A percentile compares a stretch with the other conserved stretches of the same genome.
phyloP scores from a whole-genome alignment of 2,113 vertebrate genomes.

The Misgurnus anguillicaudatus region DNA sequence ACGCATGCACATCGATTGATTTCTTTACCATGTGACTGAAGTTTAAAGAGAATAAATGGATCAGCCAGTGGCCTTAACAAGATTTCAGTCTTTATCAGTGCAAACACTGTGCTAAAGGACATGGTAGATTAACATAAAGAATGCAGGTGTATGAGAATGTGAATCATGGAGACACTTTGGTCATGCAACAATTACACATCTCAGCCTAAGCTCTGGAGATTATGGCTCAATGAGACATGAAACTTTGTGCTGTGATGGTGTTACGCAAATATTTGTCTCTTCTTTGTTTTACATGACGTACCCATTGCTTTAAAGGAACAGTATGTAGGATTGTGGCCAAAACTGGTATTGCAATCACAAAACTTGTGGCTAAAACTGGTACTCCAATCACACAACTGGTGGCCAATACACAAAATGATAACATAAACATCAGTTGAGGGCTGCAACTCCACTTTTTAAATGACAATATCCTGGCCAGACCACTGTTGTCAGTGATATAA shows the following conservation, averaged over 20 bases:
- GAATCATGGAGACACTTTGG: neutral
- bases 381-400: too few species aligned
- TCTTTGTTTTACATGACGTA: slow-evolving; percentile 15
- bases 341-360: too few species aligned
- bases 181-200: slow-evolving; percentile 6
- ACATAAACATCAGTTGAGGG: too few species aligned
- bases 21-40: slow-evolving; percentile 47
- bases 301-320: too few species aligned
- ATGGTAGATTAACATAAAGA: slow-evolving; percentile 38
- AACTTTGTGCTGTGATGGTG: neutral
- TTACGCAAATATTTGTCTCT: neutral
- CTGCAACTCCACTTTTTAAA: too few species aligned
- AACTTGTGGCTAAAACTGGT: too few species aligned
- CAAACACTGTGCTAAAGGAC: slow-evolving; percentile 28
- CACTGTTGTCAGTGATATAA: too few species aligned
- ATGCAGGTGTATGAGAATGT: slow-evolving; percentile 19
- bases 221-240: neutral
- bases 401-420: too few species aligned
- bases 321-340: too few species aligned
- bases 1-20: slow-evolving; percentile 31
- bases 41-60: slow-evolving; percentile 46
- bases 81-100: slow-evolving; percentile 47
- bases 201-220: neutral
- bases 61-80: slow-evolving; percentile 22
- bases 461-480: too few species aligned